A percentile compares a stretch with the other conserved stretches of the same genome.
Evolutionary conservation across 64 coral and sea anemone genomes (phyloP).

Genomic region (Pocillopora verrucosa): DNA sequence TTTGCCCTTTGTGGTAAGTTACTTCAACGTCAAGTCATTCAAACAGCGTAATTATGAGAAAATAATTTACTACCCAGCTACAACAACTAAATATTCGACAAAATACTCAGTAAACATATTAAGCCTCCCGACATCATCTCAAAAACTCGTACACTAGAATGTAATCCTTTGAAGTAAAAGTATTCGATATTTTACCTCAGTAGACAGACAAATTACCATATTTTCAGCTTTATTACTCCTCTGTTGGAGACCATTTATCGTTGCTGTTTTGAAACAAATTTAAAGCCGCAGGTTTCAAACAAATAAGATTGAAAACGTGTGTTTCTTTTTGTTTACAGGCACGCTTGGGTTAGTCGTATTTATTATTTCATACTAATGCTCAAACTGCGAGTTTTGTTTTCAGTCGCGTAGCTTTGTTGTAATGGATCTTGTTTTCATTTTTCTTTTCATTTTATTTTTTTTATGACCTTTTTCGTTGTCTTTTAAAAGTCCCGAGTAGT

Average conservation of each 20-base stretch:
- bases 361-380: not conserved
- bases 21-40: not conserved
- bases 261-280: not conserved
- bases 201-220: not conserved
- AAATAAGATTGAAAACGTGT: not conserved
- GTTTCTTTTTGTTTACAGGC: not conserved
- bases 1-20: constrained; percentile 12
- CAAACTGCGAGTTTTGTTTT: not conserved
- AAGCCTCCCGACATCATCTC: too few species aligned
- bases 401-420: not conserved
- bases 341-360: not conserved
- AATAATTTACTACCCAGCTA: not conserved
- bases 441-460: not conserved
- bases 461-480: not conserved
- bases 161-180: not conserved
- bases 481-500: not conserved
- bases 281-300: not conserved
- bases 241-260: constrained; percentile 6
- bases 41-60: not conserved
- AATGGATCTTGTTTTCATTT: not conserved
- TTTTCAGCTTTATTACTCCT: not conserved
- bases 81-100: not conserved
- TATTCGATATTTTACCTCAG: not conserved
- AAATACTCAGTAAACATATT: not conserved
- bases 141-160: not conserved